Base-by-base conservation (phyloP, 2,797 vertebrate genomes). In the Enteromius thamalakanensis region DNA sequence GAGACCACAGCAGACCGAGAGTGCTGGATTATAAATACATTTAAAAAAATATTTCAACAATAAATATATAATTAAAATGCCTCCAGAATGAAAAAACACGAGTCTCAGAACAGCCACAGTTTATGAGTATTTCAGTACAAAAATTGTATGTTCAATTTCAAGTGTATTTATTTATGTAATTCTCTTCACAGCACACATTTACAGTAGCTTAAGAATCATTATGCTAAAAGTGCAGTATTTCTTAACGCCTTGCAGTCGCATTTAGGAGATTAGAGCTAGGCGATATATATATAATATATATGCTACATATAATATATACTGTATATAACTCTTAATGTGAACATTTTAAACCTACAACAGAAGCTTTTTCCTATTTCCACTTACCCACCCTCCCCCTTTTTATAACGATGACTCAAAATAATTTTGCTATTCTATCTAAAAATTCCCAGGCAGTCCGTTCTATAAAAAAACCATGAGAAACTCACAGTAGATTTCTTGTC, bases 401-500 rank as follows among this genome's bases (percentile, higher is more conserved):
- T 60, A 60, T n/a, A 64, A 72, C 68, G 32, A 82, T 67, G 90
- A 92, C 90, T 89, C 92, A 49, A 1, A 94, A 94, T 94, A 93
- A 92, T 91, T 90, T 93, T 92, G 32, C 80, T 72, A 42, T 69
- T 64, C 88, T 90, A 87, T 91, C 90, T 88, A 90, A 89, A 91
- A 82, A 90, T 92, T 94, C 92, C 91, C 90, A 92, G 90, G 87
- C 82, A 84, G 87, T 90, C 87, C 86, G 71, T 80, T 89, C 92
- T 94, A 95, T 94, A 95, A 94, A 84, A 64, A 81, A 83, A 49
- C 91, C 92, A 92, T 92, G 95, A 95, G 94, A 94, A 96, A 95
- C 60, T 14, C n/a, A 37, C 58, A 5, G 67, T 67, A 23, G 42
- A 58, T 26, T 40, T 79, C 23, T 53, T 64, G 74, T 77, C 67